Conservation (phyloP, 2,888 invertebrate genomes). For the Drosophila austrosaltans region DNA sequence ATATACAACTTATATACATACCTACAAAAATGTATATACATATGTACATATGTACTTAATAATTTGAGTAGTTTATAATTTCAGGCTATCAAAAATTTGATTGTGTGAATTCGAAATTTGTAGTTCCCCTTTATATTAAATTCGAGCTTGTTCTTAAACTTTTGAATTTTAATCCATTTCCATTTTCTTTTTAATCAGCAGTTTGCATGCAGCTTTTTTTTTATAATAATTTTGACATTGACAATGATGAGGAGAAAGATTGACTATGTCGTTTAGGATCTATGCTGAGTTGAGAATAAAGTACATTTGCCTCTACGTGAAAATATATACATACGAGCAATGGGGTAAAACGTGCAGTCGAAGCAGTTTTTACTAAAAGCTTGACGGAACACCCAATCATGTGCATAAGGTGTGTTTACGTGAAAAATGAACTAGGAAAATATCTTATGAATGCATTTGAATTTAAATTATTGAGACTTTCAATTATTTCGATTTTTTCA, state of each 20-base stretch:
- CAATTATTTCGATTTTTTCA: too few species aligned
- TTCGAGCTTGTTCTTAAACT: too few species aligned
- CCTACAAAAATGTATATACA: too few species aligned
- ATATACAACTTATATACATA: too few species aligned
- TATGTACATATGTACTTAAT: too few species aligned
- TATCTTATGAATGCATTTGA: neutral
- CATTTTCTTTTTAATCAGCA: too few species aligned
- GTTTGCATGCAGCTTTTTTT: neutral
- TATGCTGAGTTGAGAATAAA: neutral
- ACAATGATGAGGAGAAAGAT: slow-evolving; percentile 22
- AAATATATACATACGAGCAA: neutral
- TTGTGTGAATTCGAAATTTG: too few species aligned
- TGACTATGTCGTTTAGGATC: slow-evolving; percentile 3
- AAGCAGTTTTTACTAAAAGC: neutral
- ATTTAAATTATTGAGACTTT: too few species aligned
- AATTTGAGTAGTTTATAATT: too few species aligned
- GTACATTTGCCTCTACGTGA: neutral
- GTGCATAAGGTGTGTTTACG: neutral
- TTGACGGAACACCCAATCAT: neutral
- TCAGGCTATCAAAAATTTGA: too few species aligned
- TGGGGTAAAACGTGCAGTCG: neutral
- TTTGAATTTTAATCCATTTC: too few species aligned
- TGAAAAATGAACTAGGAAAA: neutral
- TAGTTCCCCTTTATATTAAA: too few species aligned
- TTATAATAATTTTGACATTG: slow-evolving; percentile 30